A percentile compares a stretch with the other conserved stretches of the same genome.
phyloP scores from a whole-genome alignment of 1,140 invertebrate species.

The Eupristina koningsbergeri region DNA sequence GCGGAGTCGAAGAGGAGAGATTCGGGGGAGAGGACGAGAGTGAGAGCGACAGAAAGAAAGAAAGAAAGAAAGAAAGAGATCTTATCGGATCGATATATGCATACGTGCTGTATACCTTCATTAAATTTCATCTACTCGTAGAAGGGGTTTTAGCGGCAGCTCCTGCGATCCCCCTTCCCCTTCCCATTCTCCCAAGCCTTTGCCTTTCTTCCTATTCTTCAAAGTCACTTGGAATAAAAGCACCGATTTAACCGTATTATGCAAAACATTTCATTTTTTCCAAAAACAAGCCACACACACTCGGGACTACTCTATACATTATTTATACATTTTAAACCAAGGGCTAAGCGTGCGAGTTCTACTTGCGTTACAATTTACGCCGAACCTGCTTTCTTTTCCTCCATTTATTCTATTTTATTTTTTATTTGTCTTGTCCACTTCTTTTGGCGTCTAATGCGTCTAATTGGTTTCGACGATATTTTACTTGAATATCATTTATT shows the following conservation, averaged over 20 bases:
- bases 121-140: constrained; percentile 49
- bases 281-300: not conserved
- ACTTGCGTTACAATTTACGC: constrained; percentile 32
- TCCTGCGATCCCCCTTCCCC: no score
- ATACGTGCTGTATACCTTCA: constrained; percentile 46
- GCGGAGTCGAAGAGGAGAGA: constrained; percentile 41
- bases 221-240: constrained; percentile 46
- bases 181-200: no score
- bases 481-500: not conserved
- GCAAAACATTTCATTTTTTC: constrained; percentile 26
- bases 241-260: constrained; percentile 46
- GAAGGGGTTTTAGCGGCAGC: not conserved
- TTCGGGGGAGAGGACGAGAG: not conserved
- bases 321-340: constrained; percentile 42
- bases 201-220: constrained; percentile 42
- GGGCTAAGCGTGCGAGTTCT: constrained; percentile 12
- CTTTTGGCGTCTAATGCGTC: constrained; percentile 14
- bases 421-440: not conserved
- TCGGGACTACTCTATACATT: constrained; percentile 19
- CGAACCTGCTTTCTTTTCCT: not conserved
- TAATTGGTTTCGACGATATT: constrained; percentile 8
- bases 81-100: constrained; percentile 48
- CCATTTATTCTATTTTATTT: constrained; percentile 28
- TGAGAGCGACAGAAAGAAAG: not conserved
- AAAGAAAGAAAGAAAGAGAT: constrained; percentile 37